Evolutionary conservation across 2,113 vertebrate genomes (phyloP).

Genomic region (Archilochus colubris): DNA sequence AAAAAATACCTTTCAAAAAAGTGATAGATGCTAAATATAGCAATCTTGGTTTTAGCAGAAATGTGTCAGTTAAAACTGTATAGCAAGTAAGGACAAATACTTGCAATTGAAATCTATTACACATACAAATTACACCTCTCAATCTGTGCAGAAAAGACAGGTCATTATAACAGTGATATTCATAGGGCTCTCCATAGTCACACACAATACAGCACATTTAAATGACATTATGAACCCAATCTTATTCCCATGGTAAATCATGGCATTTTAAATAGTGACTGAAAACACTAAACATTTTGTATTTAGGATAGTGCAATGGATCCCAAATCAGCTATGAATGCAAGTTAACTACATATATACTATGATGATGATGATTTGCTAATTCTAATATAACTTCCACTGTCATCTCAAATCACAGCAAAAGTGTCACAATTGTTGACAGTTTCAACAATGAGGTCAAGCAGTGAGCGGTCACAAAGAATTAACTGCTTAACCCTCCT

Average conservation of each 20-base stretch:
- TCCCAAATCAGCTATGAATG: not conserved
- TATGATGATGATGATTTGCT: not conserved
- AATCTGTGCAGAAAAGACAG: accelerated
- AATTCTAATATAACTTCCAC: not conserved
- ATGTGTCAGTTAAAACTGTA: not conserved
- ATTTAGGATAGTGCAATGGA: not conserved
- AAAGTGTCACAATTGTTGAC: slow-evolving; percentile 22
- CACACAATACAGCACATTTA: not conserved
- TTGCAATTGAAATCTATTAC: not conserved
- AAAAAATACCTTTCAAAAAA: not conserved
- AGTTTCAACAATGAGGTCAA: slow-evolving; percentile 24
- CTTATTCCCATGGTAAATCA: not conserved
- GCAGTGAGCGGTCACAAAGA: not conserved
- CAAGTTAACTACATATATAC: not conserved
- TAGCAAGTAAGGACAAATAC: not conserved
- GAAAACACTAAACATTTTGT: not conserved
- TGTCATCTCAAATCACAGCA: not conserved
- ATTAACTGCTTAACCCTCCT: not conserved
- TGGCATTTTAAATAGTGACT: not conserved
- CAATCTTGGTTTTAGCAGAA: not conserved
- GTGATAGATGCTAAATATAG: not conserved
- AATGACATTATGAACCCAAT: not conserved
- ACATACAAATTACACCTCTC: not conserved
- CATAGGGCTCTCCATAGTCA: not conserved
- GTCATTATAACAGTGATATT: not conserved